A percentile compares a stretch with the other conserved stretches of the same genome.
Conservation (phyloP, 2,113 vertebrate species). For the Lonchura striata region DNA sequence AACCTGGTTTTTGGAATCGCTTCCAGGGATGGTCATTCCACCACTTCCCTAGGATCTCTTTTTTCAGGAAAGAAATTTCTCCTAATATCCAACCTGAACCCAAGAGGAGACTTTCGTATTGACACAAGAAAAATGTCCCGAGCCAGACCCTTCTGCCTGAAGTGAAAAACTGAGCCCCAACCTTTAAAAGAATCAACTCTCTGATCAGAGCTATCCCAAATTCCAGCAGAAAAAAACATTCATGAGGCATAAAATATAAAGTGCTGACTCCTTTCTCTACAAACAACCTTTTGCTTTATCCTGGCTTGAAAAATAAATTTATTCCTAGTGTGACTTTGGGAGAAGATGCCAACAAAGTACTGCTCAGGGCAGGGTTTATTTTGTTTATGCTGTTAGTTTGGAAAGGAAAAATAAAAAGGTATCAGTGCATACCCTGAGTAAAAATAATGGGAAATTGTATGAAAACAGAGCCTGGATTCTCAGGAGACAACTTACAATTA, state of each 20-base stretch:
- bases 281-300: not conserved
- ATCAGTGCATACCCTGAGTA: not conserved
- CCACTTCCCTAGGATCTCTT: not conserved
- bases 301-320: not conserved
- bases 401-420: not conserved
- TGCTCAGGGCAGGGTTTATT: not conserved
- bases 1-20: not conserved
- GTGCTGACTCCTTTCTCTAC: not conserved
- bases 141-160: not conserved
- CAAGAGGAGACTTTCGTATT: not conserved
- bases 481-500: constrained; percentile 28
- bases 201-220: not conserved
- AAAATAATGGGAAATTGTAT: constrained; percentile 52
- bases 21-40: not conserved
- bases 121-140: not conserved
- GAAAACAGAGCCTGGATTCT: constrained; percentile 27
- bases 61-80: not conserved
- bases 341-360: constrained; percentile 1
- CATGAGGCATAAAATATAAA: not conserved
- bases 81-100: too few relatives aligned
- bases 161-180: not conserved
- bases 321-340: not conserved
- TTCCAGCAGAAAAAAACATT: not conserved
- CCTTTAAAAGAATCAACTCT: not conserved
- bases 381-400: constrained; percentile 11